Evolutionary conservation across 2,113 vertebrate species (phyloP).

Genomic region (Anas platyrhynchos): DNA sequence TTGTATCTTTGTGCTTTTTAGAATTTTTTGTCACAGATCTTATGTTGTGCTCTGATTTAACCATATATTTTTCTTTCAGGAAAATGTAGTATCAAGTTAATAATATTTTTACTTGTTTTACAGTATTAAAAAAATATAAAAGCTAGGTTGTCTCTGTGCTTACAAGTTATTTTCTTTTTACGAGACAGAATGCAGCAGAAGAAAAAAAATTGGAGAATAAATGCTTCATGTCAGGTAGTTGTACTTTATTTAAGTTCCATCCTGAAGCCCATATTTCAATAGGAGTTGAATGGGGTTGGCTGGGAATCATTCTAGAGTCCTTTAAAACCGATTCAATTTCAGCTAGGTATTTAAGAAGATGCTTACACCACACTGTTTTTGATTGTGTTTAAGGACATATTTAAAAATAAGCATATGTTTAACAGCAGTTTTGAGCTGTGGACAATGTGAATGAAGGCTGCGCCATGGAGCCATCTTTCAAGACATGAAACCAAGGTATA

Average conservation of each 20-base stretch:
- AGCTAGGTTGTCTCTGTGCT: neutral
- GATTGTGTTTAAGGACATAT: neutral
- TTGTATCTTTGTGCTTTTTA: neutral
- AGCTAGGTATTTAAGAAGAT: neutral
- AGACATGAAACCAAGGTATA: neutral
- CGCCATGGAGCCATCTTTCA: neutral
- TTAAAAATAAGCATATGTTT: neutral
- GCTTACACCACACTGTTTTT: neutral
- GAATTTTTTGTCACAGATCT: neutral
- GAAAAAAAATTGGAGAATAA: neutral
- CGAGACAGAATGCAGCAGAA: neutral
- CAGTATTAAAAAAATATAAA: neutral
- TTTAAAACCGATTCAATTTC: neutral
- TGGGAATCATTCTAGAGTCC: neutral
- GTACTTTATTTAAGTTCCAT: neutral
- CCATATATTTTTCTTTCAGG: neutral
- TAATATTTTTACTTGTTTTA: too few species aligned
- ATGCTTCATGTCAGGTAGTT: neutral
- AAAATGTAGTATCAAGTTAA: neutral
- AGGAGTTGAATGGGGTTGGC: neutral
- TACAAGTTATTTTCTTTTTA: neutral
- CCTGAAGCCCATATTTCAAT: neutral
- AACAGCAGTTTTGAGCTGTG: neutral
- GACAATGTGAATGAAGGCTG: neutral
- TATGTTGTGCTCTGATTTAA: neutral